These are phyloP conservation scores for Drosophila buzzatii DNA, from an alignment of 2,888 invertebrate genomes.

Conservation along the genomic window DNA sequence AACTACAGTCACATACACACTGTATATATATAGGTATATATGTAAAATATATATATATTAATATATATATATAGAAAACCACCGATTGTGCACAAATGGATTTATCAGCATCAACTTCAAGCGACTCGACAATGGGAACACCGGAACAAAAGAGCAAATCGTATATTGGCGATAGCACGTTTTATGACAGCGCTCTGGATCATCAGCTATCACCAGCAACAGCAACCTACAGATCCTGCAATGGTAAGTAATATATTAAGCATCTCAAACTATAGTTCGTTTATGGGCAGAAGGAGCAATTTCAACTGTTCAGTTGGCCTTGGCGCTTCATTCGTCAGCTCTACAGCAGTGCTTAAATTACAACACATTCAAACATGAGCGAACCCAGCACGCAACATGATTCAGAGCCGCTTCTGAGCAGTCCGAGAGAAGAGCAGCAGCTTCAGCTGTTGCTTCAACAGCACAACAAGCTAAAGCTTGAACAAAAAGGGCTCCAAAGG, in stretches of 20 bases:
- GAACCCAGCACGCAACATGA: background rate
- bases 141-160: slow-evolving; percentile 51
- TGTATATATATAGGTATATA: background rate
- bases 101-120: slow-evolving; percentile 59
- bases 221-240: slow-evolving; percentile 74
- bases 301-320: slow-evolving; percentile 22
- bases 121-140: slow-evolving; percentile 52
- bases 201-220: slow-evolving; percentile 66
- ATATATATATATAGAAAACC: slow-evolving; percentile 28
- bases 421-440: background rate
- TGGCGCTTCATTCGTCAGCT: slow-evolving; percentile 11
- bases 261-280: background rate
- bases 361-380: slow-evolving; percentile 17
- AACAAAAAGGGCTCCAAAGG: slow-evolving; percentile 18
- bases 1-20: background rate
- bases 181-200: slow-evolving; percentile 83
- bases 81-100: slow-evolving; percentile 59
- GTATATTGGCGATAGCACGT: slow-evolving; percentile 63
- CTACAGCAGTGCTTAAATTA: background rate
- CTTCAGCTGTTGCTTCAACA: background rate
- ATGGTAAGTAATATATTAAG: slow-evolving; percentile 61
- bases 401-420: background rate
- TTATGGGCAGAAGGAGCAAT: background rate
- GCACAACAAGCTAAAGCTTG: slow-evolving; percentile 13
- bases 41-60: slow-evolving; percentile 4